Conservation (phyloP, 2,797 vertebrate genomes). For the Smutsia temminckii region DNA sequence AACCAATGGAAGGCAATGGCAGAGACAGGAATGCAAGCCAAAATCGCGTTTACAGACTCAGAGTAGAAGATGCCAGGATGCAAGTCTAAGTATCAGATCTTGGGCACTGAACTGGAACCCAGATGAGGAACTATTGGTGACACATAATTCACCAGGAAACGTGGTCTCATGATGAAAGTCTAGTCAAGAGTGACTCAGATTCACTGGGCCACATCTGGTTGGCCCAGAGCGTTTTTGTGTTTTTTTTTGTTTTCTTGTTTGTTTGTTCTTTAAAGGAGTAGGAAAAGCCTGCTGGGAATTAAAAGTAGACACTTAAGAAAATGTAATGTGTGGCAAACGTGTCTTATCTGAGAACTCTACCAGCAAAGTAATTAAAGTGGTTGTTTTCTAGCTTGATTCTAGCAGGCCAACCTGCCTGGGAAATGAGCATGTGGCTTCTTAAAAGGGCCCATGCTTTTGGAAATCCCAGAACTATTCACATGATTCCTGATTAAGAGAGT, state of each 20-base stretch:
- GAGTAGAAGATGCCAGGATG: neutral
- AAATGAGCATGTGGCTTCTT: neutral
- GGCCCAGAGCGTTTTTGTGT: neutral
- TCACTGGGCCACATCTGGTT: neutral
- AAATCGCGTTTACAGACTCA: neutral
- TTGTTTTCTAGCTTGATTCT: neutral
- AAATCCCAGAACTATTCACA: neutral
- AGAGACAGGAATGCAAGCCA: neutral
- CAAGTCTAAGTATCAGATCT: neutral
- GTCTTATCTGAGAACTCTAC: neutral
- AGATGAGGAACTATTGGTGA: neutral
- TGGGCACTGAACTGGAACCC: neutral
- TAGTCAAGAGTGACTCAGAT: neutral
- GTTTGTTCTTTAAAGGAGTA: neutral
- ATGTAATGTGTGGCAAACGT: neutral
- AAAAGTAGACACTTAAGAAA: neutral
- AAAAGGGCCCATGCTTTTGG: neutral
- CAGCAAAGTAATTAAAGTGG: neutral
- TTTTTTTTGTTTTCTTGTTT: neutral
- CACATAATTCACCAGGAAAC: neutral
- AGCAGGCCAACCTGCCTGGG: neutral
- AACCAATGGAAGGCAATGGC: neutral
- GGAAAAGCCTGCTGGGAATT: neutral
- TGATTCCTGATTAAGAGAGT: neutral
- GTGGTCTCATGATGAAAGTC: neutral